Evolutionary conservation across 2,888 invertebrate species (phyloP).

Genomic region (Polia nebulosa): DNA sequence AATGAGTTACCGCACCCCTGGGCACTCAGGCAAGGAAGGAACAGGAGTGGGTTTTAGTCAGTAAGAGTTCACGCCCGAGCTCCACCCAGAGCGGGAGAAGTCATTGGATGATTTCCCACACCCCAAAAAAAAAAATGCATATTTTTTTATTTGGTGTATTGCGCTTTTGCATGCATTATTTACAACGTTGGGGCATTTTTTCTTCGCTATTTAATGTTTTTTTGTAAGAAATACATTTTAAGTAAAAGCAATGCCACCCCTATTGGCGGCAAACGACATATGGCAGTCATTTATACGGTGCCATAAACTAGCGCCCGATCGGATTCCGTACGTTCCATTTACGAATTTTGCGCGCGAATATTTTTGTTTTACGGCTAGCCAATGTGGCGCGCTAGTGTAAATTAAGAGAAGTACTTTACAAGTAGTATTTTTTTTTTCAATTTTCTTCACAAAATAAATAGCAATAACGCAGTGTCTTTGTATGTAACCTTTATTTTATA

Average conservation of each 20-base stretch:
- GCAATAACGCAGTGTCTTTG: background rate
- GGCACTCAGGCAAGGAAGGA: too few relatives aligned
- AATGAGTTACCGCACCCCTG: too few relatives aligned
- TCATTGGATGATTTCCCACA: too few relatives aligned
- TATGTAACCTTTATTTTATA: background rate
- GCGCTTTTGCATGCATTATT: background rate
- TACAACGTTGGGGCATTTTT: background rate
- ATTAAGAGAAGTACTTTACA: slow-evolving; percentile 2
- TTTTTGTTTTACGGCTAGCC: slow-evolving; percentile 68
- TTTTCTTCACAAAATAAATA: background rate
- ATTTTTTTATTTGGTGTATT: background rate
- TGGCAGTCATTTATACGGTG: slow-evolving; percentile 70
- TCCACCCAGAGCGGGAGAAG: too few relatives aligned
- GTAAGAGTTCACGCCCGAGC: too few relatives aligned
- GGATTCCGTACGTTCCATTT: slow-evolving; percentile 71
- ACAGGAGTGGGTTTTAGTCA: too few relatives aligned
- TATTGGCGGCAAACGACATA: slow-evolving; percentile 72
- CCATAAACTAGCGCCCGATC: slow-evolving; percentile 67
- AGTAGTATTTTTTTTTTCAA: background rate
- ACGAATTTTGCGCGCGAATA: slow-evolving; percentile 68
- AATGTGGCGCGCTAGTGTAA: slow-evolving; percentile 23
- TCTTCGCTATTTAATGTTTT: background rate
- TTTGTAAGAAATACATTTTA: background rate
- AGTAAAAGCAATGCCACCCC: slow-evolving; percentile 39
- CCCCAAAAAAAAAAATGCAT: background rate